These are phyloP conservation scores for Bombus polaris DNA, from an alignment of 1,140 invertebrate genomes.

Conservation along the genomic window DNA sequence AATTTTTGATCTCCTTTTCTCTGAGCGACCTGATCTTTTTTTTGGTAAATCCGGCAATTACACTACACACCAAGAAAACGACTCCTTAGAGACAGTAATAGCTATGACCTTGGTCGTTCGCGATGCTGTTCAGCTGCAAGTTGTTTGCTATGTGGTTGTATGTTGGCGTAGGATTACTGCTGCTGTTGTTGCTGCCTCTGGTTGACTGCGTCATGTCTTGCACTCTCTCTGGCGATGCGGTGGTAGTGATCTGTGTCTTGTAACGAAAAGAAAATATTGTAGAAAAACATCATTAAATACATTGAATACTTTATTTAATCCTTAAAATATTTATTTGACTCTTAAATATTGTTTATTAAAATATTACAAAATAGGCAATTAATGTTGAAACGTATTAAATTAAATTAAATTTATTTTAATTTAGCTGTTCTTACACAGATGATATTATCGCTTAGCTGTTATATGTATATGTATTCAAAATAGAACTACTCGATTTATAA, in stretches of 20 bases:
- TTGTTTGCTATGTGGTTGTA: constrained; percentile 78
- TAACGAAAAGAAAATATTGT: not conserved
- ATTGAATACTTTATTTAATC: not conserved
- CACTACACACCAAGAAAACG: constrained; percentile 69
- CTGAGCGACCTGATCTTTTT: constrained; percentile 39
- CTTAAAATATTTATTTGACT: not conserved
- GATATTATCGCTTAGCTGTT: too few relatives aligned
- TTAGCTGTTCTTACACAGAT: too few relatives aligned
- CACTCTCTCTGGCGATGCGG: constrained; percentile 70
- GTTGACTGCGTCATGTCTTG: constrained; percentile 66
- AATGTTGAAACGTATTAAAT: not conserved
- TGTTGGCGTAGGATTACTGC: constrained; percentile 66
- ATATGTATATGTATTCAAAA: too few relatives aligned
- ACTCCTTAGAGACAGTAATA: constrained; percentile 77
- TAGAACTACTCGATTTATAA: too few relatives aligned
- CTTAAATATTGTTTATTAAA: not conserved
- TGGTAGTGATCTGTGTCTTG: constrained; percentile 63
- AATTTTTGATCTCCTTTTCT: constrained; percentile 13
- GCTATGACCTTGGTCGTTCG: constrained; percentile 81
- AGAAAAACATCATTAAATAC: not conserved
- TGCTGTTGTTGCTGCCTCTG: constrained; percentile 70
- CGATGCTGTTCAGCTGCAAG: constrained; percentile 78
- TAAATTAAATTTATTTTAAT: too few relatives aligned
- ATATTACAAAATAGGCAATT: not conserved
- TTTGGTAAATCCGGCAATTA: constrained; percentile 61